Evolutionary conservation across 2,888 invertebrate species (phyloP), one percentile per base, ranked within the genome.

Genomic region (Tenthredo scrophulariae): DNA sequence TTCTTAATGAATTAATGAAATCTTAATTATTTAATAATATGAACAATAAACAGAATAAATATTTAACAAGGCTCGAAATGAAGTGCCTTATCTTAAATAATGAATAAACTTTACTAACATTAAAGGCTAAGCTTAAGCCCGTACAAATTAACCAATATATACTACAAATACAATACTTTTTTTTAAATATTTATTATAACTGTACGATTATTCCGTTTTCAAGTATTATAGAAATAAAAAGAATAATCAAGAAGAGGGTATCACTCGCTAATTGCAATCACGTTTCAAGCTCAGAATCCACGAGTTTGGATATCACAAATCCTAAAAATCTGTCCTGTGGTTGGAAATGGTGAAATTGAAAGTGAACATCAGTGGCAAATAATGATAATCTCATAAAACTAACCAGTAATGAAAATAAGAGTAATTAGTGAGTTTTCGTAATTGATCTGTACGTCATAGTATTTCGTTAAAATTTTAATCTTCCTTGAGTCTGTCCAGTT

Each of bases 401-500:
- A 67, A 67, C 1, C 43, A 43, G 22, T 0, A 72, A 40, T 37
- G 40, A 22, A 26, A 43, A 74, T 10, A 26, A 22, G 43, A 46
- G 10, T 3, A 46, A 46, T 46, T 13, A 46, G 46, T 13, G 46
- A 46, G 15, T 13, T 15, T 13, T 46, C 46, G 46, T 46, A 1
- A 46, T 46, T 43, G 43, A 43, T 43, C 6, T 13, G 43, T 40
- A 33, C 33, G 40, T 43, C 6, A 43, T 2, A 10, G 43, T 62
- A 5, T 62, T 26, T 10, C 22, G 26, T n/a, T 3, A 40, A 18
- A 40, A 13, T 22, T 6, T 40, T 85, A 89, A 40, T 90, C 88
- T 37, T 89, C 88, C 62, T 89, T 89, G 80, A 90, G 86, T 84
- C 89, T 89, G 37, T 91, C 89, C 29, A 91, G 84, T 85, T 91